Evolutionary conservation across 1,140 invertebrate species (phyloP).

Genomic region (Drosophila arawakana): DNA sequence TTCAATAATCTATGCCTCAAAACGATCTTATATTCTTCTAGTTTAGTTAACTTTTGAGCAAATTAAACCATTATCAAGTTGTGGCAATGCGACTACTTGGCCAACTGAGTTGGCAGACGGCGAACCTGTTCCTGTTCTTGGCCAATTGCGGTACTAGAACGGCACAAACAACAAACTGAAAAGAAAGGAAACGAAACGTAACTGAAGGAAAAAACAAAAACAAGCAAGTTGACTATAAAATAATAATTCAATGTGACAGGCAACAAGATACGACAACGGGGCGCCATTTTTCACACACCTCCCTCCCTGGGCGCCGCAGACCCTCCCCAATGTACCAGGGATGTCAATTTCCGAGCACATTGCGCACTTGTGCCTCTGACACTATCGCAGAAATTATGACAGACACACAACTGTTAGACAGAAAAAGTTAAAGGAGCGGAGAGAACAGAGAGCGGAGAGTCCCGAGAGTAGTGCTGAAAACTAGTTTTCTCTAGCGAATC

Average conservation of each 20-base stretch:
- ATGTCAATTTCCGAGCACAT: conserved; percentile 39
- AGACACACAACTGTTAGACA: conserved; percentile 62
- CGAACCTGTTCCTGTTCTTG: conserved; percentile 66
- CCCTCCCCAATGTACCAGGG: conserved; percentile 20
- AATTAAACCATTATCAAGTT: conserved; percentile 59
- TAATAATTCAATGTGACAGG: conserved; percentile 81
- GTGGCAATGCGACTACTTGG: conserved; percentile 35
- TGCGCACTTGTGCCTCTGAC: conserved; percentile 64
- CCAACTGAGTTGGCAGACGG: conserved; percentile 3
- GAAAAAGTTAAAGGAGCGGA: neutral
- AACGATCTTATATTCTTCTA: neutral
- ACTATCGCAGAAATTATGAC: conserved; percentile 75
- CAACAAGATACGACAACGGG: conserved; percentile 72
- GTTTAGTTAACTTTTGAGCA: neutral
- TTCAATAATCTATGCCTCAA: no score
- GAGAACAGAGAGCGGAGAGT: neutral
- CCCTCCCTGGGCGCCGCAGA: conserved; percentile 1
- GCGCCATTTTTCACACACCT: conserved; percentile 75
- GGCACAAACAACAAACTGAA: neutral
- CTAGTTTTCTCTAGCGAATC: neutral
- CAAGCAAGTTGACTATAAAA: conserved; percentile 63
- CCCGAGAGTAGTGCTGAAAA: neutral
- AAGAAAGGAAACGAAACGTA: no score
- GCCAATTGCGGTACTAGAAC: conserved; percentile 40
- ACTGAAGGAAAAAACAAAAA: conserved; percentile 16